phyloP scores from a whole-genome alignment of 2,113 vertebrate species.

The Hemiscyllium ocellatum region DNA sequence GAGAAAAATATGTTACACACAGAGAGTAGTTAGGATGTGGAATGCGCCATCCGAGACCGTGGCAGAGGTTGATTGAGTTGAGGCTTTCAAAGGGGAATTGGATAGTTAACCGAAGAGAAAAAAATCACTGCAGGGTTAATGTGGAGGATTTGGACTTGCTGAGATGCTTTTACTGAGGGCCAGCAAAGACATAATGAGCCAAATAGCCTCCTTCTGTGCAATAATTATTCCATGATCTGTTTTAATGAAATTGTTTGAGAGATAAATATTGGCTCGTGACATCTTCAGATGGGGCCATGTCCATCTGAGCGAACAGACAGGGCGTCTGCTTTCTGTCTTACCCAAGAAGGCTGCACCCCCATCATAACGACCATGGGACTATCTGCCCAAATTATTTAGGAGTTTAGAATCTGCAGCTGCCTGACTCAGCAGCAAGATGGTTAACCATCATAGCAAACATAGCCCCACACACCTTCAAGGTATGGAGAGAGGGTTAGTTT shows the following conservation, averaged over 20 bases:
- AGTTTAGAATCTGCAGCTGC: background rate
- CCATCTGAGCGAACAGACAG: background rate
- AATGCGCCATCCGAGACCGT: background rate
- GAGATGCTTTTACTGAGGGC: too few relatives aligned
- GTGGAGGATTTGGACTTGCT: too few relatives aligned
- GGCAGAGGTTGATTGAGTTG: background rate
- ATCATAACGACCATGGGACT: background rate
- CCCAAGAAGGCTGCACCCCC: background rate
- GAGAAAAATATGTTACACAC: too few relatives aligned
- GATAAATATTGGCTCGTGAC: too few relatives aligned
- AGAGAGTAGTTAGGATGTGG: background rate
- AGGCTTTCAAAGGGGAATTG: background rate
- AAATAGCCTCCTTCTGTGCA: too few relatives aligned
- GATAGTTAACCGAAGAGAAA: too few relatives aligned
- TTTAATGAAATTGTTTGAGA: too few relatives aligned
- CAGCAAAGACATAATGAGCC: too few relatives aligned
- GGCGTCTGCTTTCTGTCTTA: background rate
- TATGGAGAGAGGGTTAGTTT: background rate
- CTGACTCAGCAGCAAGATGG: background rate
- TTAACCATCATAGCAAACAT: too few relatives aligned
- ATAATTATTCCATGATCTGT: too few relatives aligned
- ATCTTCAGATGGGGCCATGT: background rate
- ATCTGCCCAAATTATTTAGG: background rate
- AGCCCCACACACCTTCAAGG: background rate
- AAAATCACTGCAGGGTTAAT: too few relatives aligned